Conservation (phyloP, 2,888 invertebrate species). For the Synergus laeviventris region DNA sequence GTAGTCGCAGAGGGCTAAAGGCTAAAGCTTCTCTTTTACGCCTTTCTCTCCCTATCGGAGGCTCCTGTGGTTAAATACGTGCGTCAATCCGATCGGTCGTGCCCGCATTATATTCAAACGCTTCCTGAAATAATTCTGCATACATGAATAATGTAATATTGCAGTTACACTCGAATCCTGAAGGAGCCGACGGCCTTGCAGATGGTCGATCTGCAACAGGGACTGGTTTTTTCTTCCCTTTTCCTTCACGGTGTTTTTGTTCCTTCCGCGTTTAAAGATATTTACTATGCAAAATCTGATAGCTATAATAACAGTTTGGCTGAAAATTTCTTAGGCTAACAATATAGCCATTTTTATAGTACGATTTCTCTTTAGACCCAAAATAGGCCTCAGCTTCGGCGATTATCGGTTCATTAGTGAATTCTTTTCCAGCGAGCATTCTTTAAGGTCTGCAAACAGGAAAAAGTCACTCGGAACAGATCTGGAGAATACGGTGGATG, state of each 20-base stretch:
- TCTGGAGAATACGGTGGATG: too few relatives aligned
- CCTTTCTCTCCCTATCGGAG: constrained; percentile 43
- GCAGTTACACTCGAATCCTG: constrained; percentile 25
- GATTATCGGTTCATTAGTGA: too few relatives aligned
- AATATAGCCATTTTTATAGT: too few relatives aligned
- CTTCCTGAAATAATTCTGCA: constrained; percentile 58
- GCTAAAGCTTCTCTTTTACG: constrained; percentile 45
- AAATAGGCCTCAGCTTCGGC: too few relatives aligned
- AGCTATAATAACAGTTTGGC: too few relatives aligned
- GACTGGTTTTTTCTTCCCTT: background rate
- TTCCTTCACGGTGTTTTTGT: background rate
- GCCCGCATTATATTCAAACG: constrained; percentile 56
- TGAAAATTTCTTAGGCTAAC: too few relatives aligned
- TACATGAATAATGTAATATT: constrained; percentile 55
- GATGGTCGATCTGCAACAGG: constrained; percentile 39
- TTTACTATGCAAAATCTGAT: too few relatives aligned
- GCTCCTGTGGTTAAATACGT: constrained; percentile 44
- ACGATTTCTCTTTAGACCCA: too few relatives aligned
- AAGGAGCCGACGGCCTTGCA: constrained; percentile 46
- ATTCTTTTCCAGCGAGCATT: too few relatives aligned
- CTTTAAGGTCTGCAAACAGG: too few relatives aligned
- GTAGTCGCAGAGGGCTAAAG: constrained; percentile 39
- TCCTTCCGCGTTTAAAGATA: background rate
- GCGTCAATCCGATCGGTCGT: constrained; percentile 52
- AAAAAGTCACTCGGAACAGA: too few relatives aligned